Conservation (phyloP, 1,140 invertebrate genomes). For the Drosophila bocki region DNA sequence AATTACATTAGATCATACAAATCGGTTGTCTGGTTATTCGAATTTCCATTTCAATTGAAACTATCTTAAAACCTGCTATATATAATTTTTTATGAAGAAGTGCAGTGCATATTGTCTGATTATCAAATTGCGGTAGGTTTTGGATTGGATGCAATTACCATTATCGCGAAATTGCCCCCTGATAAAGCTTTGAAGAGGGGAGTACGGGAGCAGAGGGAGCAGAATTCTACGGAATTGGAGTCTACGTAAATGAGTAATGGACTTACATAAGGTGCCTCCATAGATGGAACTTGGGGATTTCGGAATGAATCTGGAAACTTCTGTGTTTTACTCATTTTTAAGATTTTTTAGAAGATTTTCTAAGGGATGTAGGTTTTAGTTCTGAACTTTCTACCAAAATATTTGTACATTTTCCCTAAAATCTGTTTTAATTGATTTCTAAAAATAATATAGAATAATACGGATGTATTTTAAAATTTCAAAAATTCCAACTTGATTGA, state of each 20-base stretch:
- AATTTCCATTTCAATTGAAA: conserved; percentile 10
- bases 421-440: too few relatives aligned
- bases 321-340: too few relatives aligned
- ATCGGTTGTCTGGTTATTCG: not conserved
- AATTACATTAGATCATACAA: conserved; percentile 3
- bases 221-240: not conserved
- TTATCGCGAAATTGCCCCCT: conserved; percentile 10
- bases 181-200: not conserved
- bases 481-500: not conserved
- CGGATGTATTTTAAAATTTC: not conserved
- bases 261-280: not conserved
- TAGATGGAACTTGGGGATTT: not conserved
- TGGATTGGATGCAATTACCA: conserved; percentile 4
- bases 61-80: not conserved
- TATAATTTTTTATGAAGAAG: not conserved
- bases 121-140: conserved; percentile 34
- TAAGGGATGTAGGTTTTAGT: too few relatives aligned
- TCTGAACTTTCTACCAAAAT: too few relatives aligned
- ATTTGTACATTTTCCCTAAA: too few relatives aligned
- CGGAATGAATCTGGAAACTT: conserved; percentile 2
- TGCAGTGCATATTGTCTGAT: conserved; percentile 6
- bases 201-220: too few relatives aligned
- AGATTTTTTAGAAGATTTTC: too few relatives aligned
- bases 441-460: not conserved
- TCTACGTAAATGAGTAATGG: not conserved